Evolutionary conservation across 2,888 invertebrate genomes (phyloP).

Genomic region (Coenonympha glycerion): DNA sequence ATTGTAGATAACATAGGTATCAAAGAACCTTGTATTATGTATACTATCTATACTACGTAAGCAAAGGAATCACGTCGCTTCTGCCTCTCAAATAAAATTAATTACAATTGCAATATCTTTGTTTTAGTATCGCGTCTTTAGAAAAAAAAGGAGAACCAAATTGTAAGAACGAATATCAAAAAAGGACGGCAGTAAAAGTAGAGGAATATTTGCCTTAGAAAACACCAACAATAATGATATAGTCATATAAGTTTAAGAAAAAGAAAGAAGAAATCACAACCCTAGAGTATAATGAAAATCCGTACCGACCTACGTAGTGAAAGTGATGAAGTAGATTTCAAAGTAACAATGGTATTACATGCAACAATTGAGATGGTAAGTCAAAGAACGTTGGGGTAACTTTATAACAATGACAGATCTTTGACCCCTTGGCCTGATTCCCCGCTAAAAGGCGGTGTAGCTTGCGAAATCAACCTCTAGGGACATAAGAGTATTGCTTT

Average conservation of each 20-base stretch:
- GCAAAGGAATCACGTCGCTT: no score
- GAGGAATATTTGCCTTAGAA: no score
- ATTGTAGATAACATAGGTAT: conserved; percentile 7
- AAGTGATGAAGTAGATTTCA: conserved; percentile 6
- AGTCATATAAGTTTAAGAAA: no score
- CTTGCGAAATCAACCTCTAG: conserved; percentile 37
- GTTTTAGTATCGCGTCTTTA: no score
- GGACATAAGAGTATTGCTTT: conserved; percentile 10
- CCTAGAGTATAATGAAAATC: no score
- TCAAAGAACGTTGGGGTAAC: conserved; percentile 32
- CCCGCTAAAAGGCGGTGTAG: conserved; percentile 32
- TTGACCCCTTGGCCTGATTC: conserved; percentile 56
- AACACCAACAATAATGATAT: no score
- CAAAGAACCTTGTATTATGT: conserved; percentile 9
- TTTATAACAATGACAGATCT: conserved; percentile 53
- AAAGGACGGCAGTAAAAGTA: no score
- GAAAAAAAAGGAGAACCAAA: no score
- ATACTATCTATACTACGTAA: conserved; percentile 1
- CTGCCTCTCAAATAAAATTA: background rate
- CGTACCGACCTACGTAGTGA: background rate
- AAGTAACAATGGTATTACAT: conserved; percentile 5
- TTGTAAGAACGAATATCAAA: no score
- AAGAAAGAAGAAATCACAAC: no score
- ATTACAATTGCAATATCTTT: no score
- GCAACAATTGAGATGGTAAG: conserved; percentile 5